phyloP scores from a whole-genome alignment of 2,113 vertebrate genomes.

The Oreotrochilus melanogaster region DNA sequence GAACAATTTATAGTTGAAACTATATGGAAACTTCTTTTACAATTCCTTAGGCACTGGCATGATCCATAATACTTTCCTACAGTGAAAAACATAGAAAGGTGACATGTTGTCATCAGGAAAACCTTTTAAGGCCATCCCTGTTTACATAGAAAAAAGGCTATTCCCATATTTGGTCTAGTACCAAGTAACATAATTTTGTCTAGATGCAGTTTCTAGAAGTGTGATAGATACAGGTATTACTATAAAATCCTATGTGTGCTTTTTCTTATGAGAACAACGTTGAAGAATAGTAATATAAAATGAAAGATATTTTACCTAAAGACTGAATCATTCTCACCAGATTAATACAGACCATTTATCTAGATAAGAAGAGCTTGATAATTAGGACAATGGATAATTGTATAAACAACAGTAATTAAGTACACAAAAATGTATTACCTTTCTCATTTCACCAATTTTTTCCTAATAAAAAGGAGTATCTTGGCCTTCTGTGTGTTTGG shows the following conservation, averaged over 20 bases:
- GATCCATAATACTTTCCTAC: background rate
- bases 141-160: background rate
- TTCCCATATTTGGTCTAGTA: background rate
- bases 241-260: background rate
- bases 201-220: background rate
- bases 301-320: background rate
- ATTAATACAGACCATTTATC: background rate
- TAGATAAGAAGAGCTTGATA: background rate
- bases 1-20: constrained; percentile 7
- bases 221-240: background rate
- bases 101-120: background rate
- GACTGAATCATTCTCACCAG: background rate
- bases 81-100: background rate
- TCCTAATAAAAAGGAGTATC: background rate
- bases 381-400: background rate
- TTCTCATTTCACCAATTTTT: background rate
- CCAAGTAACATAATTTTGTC: background rate
- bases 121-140: background rate
- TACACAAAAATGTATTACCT: background rate
- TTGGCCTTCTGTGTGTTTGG: background rate
- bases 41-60: background rate
- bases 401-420: background rate
- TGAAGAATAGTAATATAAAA: background rate
- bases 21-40: constrained; percentile 13
- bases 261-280: background rate